These are phyloP conservation scores for Otus sunia DNA, from an alignment of 2,113 vertebrate species.

Conservation along the genomic window DNA sequence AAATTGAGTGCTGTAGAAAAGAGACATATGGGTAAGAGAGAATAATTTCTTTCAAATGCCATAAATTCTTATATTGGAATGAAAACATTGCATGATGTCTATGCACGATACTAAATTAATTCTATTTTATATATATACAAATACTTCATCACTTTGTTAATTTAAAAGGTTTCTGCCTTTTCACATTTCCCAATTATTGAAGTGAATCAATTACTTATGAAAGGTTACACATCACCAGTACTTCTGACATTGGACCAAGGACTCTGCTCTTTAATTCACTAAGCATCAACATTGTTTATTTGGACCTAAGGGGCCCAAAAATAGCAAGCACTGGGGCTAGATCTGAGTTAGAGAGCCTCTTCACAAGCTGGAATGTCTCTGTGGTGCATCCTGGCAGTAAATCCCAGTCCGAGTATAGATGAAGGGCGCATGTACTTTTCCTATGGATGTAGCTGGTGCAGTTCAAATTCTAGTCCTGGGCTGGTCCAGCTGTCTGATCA, in stretches of 20 bases:
- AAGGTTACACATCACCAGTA: background rate
- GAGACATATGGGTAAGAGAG: background rate
- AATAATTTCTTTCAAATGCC: background rate
- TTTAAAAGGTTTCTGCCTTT: background rate
- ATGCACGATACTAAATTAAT: background rate
- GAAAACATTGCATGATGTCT: slow-evolving; percentile 10
- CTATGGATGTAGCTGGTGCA: rapidly evolving
- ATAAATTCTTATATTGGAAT: background rate
- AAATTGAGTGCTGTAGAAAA: background rate
- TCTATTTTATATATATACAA: background rate
- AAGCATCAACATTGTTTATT: background rate
- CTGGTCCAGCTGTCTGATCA: background rate
- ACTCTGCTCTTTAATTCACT: background rate
- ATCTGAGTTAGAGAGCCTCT: background rate
- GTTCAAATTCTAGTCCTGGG: background rate
- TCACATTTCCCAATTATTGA: background rate
- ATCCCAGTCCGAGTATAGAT: background rate
- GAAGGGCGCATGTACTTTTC: background rate
- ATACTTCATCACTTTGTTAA: background rate
- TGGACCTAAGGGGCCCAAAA: background rate
- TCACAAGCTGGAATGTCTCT: background rate
- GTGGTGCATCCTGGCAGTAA: background rate
- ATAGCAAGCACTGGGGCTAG: background rate
- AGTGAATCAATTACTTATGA: background rate
- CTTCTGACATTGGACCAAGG: background rate